These are phyloP conservation scores for Tinea trinotella DNA, from an alignment of 2,888 invertebrate species.

Conservation along the genomic window DNA sequence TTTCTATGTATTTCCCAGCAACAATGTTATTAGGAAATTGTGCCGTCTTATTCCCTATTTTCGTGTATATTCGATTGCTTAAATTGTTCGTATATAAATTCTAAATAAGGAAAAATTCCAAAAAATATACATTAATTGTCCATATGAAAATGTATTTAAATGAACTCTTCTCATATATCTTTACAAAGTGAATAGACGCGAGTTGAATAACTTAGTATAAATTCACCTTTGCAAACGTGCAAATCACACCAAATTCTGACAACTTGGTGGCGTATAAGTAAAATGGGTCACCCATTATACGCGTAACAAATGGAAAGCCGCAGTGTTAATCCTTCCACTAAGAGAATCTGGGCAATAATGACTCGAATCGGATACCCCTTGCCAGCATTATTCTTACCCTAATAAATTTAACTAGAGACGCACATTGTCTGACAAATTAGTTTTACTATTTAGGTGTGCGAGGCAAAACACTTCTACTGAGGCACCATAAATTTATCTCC, in stretches of 20 bases:
- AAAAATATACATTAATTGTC: neutral
- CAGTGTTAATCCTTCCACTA: slow-evolving; percentile 37
- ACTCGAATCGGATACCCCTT: slow-evolving; percentile 59
- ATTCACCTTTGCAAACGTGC: slow-evolving; percentile 26
- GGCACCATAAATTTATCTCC: neutral
- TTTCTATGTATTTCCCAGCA: neutral
- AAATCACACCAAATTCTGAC: slow-evolving; percentile 53
- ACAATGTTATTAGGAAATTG: neutral
- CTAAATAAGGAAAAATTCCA: neutral
- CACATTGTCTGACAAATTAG: slow-evolving; percentile 62
- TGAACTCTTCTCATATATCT: neutral
- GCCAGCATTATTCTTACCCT: slow-evolving; percentile 69
- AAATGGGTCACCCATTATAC: slow-evolving; percentile 68
- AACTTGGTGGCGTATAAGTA: slow-evolving; percentile 48
- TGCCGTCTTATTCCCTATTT: neutral
- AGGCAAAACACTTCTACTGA: neutral
- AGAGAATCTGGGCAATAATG: slow-evolving; percentile 62
- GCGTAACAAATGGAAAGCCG: slow-evolving; percentile 61
- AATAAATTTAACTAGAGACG: slow-evolving; percentile 66
- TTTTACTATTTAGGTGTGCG: slow-evolving; percentile 1
- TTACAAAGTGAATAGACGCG: neutral
- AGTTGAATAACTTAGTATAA: slow-evolving; percentile 1
- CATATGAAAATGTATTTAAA: neutral
- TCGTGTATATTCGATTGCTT: neutral
- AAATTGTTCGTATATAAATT: neutral